A percentile compares a stretch with the other conserved stretches of the same genome.
These are phyloP conservation scores for Agrotis exclamationis DNA, from an alignment of 2,888 invertebrate species.

Conservation along the genomic window DNA sequence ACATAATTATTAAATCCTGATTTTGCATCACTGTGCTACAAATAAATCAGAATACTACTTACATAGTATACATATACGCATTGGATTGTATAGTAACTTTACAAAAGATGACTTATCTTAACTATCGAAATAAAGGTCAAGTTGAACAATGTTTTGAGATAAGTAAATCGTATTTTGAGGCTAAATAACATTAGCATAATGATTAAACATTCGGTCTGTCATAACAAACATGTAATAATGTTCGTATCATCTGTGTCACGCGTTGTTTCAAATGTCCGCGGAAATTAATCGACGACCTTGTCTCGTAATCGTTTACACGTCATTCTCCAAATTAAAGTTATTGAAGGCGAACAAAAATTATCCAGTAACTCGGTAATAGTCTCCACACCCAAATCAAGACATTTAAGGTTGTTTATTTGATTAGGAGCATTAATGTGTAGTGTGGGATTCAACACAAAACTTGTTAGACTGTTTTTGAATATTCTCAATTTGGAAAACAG, in stretches of 20 bases:
- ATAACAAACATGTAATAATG: conserved; percentile 54
- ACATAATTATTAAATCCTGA: conserved; percentile 12
- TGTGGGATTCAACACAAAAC: conserved; percentile 4
- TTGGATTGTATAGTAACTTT: not conserved
- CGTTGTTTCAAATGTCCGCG: conserved; percentile 63
- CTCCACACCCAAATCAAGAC: conserved; percentile 23
- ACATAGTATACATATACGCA: not conserved
- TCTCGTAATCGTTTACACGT: conserved; percentile 61
- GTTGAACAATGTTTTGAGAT: conserved; percentile 13
- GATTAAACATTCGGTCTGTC: conserved; percentile 14
- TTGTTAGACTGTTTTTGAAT: conserved; percentile 4
- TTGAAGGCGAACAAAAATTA: conserved; percentile 48
- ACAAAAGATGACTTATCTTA: not conserved
- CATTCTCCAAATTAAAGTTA: conserved; percentile 59
- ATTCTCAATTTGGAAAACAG: conserved; percentile 1
- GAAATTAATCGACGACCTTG: conserved; percentile 69
- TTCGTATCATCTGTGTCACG: conserved; percentile 58
- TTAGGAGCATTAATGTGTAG: conserved; percentile 17
- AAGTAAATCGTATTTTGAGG: conserved; percentile 27
- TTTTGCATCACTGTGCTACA: conserved; percentile 9
- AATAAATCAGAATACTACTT: not conserved
- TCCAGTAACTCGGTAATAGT: conserved; percentile 23
- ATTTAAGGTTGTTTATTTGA: conserved; percentile 25
- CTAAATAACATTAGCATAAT: conserved; percentile 17
- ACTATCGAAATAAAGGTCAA: conserved; percentile 9